Evolutionary conservation across 2,113 vertebrate species (phyloP).

Genomic region (Cyprinodon brontotheroides): DNA sequence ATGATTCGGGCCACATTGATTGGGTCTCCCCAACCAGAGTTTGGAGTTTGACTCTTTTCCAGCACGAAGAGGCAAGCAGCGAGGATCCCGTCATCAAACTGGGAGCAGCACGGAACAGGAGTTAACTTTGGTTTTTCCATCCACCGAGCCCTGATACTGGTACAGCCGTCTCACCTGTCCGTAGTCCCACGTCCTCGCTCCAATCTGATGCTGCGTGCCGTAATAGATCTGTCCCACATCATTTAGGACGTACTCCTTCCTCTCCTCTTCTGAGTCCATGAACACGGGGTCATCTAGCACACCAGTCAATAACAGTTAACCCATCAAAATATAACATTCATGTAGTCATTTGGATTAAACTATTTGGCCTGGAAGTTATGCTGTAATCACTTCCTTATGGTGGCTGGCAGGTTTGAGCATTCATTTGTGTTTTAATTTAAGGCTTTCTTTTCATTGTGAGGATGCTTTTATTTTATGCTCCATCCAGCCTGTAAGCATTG

Average conservation of each 20-base stretch:
- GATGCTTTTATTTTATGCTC: neutral
- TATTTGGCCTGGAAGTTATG: neutral
- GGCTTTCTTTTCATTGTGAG: neutral
- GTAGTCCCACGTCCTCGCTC: constrained; percentile 87
- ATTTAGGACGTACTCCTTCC: constrained; percentile 87
- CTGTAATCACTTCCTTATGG: neutral
- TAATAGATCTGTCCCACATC: constrained; percentile 89
- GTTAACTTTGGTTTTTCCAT: neutral
- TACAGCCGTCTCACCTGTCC: constrained; percentile 81
- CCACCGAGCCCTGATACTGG: neutral
- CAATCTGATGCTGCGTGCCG: constrained; percentile 88
- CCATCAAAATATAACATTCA: neutral
- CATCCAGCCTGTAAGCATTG: neutral
- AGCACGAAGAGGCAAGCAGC: constrained; percentile 84
- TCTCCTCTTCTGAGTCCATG: constrained; percentile 82
- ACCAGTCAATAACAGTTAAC: neutral
- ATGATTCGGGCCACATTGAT: constrained; percentile 85
- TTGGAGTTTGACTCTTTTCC: constrained; percentile 82
- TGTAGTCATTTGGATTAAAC: neutral
- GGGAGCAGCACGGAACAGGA: constrained; percentile 10
- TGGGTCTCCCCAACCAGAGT: constrained; percentile 82
- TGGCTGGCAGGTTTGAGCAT: neutral
- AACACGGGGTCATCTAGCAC: constrained; percentile 84
- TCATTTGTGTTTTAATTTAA: neutral
- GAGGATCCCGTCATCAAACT: constrained; percentile 86